A percentile compares a stretch with the other conserved stretches of the same genome.
Evolutionary conservation across 2,797 vertebrate species (phyloP).

Genomic region (Jordanella pulchra): DNA sequence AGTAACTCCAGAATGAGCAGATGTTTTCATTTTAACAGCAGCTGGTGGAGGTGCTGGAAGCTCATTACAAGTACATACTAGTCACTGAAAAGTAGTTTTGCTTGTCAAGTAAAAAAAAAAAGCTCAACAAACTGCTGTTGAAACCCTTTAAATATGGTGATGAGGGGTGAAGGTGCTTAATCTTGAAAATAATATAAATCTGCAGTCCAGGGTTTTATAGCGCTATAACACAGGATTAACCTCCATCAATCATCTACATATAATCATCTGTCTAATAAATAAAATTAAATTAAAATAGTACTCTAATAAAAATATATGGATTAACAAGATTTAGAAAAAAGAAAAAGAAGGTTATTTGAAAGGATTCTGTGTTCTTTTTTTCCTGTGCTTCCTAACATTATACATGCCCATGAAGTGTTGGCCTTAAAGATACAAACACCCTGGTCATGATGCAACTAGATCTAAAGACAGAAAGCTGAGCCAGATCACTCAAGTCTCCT

Average conservation of each 20-base stretch:
- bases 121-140: constrained; percentile 65
- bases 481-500: constrained; percentile 70
- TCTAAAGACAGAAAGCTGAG: constrained; percentile 67
- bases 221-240: neutral
- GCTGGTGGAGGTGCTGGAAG: constrained; percentile 66
- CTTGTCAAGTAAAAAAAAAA: constrained; percentile 65
- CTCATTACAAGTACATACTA: constrained; percentile 60
- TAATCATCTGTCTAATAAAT: neutral
- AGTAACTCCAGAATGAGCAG: constrained; percentile 76
- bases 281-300: neutral
- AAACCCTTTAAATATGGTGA: constrained; percentile 66
- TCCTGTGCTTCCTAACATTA: constrained; percentile 1
- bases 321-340: neutral
- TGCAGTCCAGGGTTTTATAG: constrained; percentile 56
- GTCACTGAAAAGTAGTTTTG: constrained; percentile 74
- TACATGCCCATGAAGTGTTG: constrained; percentile 9
- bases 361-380: constrained; percentile 20
- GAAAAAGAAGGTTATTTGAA: neutral
- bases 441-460: constrained; percentile 57
- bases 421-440: constrained; percentile 32
- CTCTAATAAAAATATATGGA: neutral
- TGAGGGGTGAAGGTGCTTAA: constrained; percentile 63
- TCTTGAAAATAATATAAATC: constrained; percentile 72
- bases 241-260: neutral
- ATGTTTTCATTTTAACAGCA: constrained; percentile 79